Percentiles rank a stretch among this genome's conserved stretches.
Evolutionary conservation across 1,140 invertebrate species (phyloP).

Genomic region (Apis mellifera): DNA sequence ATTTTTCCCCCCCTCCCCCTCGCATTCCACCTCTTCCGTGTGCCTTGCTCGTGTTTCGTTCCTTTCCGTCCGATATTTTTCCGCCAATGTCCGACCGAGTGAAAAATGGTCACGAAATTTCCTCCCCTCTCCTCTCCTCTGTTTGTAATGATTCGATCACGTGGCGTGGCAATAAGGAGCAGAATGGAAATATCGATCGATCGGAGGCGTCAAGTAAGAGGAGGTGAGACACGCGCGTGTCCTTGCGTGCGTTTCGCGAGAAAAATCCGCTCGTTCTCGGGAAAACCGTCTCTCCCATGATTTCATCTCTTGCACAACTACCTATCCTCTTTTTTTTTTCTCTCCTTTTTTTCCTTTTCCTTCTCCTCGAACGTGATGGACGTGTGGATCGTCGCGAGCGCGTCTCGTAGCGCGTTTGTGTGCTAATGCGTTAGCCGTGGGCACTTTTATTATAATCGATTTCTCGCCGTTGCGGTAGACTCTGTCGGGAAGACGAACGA

Average conservation of each 20-base stretch:
- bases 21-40: conserved; percentile 17
- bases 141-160: background rate
- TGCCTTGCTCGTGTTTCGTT: background rate
- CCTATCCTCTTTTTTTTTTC: background rate
- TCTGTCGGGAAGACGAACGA: conserved; percentile 35
- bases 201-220: conserved; percentile 28
- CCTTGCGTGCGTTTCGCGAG: background rate
- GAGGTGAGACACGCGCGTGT: background rate
- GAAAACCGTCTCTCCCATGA: conserved; percentile 40
- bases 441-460: conserved; percentile 47
- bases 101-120: conserved; percentile 21
- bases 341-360: background rate
- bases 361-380: background rate
- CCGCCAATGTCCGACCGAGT: background rate
- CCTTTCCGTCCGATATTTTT: background rate
- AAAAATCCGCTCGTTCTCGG: conserved; percentile 45
- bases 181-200: conserved; percentile 7
- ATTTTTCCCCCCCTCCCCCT: conserved; percentile 28
- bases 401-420: conserved; percentile 4
- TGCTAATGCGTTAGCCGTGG: conserved; percentile 46
- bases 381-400: background rate
- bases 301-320: conserved; percentile 56
- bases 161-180: background rate
- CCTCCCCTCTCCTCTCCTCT: background rate
- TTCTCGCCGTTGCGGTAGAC: background rate